These are phyloP conservation scores for Electrona antarctica DNA, from an alignment of 2,113 vertebrate genomes.

Conservation along the genomic window DNA sequence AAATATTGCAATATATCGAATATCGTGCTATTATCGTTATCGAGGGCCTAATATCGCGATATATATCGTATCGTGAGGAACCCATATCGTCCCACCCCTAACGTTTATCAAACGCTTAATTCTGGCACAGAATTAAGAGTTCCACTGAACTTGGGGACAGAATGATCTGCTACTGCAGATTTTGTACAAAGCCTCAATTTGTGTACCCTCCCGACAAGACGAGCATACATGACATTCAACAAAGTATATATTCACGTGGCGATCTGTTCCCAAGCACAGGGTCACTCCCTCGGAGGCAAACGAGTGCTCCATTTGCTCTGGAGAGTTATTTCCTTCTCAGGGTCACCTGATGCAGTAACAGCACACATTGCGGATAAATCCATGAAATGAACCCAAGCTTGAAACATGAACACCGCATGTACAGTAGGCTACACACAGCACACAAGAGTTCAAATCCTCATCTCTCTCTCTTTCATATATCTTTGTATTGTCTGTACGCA, in stretches of 20 bases:
- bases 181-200: constrained; percentile 13
- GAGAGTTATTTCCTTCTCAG: not conserved
- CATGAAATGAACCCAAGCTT: not conserved
- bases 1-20: too few relatives aligned
- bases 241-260: too few relatives aligned
- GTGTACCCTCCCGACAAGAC: constrained; percentile 27
- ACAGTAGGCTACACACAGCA: not conserved
- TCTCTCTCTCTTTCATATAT: not conserved
- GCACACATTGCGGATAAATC: not conserved
- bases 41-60: too few relatives aligned
- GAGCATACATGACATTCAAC: not conserved
- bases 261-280: not conserved
- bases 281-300: not conserved
- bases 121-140: constrained; percentile 48
- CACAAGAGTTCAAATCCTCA: not conserved
- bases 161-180: constrained; percentile 15
- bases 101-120: constrained; percentile 65
- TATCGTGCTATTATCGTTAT: too few relatives aligned
- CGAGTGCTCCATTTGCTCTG: constrained; percentile 3
- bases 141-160: constrained; percentile 51
- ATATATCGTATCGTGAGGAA: too few relatives aligned
- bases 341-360: not conserved
- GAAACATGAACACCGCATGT: not conserved
- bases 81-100: too few relatives aligned
- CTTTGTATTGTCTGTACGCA: constrained; percentile 51